Conservation (phyloP, 2,888 invertebrate genomes). For the Monochamus alternatus region DNA sequence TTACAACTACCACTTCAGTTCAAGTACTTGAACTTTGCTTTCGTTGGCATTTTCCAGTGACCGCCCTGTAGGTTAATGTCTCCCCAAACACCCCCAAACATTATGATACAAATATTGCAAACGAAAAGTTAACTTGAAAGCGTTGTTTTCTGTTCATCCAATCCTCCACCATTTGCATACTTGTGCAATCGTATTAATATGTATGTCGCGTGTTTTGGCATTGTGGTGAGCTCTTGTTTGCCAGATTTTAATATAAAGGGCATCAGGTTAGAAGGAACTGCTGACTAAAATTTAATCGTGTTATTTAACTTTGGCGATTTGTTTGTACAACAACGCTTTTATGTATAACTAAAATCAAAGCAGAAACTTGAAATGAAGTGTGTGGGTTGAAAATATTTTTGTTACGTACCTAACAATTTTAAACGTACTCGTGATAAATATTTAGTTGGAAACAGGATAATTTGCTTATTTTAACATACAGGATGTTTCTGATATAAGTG, state of each 20-base stretch:
- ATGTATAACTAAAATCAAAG: too few relatives aligned
- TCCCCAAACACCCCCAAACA: neutral
- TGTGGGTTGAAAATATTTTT: too few relatives aligned
- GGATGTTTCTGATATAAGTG: too few relatives aligned
- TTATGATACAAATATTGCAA: neutral
- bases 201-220: constrained; percentile 6
- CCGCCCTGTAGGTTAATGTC: neutral
- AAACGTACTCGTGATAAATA: too few relatives aligned
- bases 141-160: neutral
- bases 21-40: too few relatives aligned
- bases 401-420: too few relatives aligned
- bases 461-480: too few relatives aligned
- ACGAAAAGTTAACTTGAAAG: neutral
- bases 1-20: too few relatives aligned
- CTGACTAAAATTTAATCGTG: neutral
- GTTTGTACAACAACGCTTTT: neutral
- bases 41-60: too few relatives aligned
- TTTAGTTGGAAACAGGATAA: too few relatives aligned
- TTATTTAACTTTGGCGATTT: neutral
- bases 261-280: neutral
- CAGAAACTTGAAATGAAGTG: too few relatives aligned
- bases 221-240: neutral
- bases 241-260: neutral
- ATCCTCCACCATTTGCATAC: neutral
- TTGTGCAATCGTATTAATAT: constrained; percentile 5